Conservation (phyloP, 1,140 invertebrate species). For the Drosophila pallidifrons region DNA sequence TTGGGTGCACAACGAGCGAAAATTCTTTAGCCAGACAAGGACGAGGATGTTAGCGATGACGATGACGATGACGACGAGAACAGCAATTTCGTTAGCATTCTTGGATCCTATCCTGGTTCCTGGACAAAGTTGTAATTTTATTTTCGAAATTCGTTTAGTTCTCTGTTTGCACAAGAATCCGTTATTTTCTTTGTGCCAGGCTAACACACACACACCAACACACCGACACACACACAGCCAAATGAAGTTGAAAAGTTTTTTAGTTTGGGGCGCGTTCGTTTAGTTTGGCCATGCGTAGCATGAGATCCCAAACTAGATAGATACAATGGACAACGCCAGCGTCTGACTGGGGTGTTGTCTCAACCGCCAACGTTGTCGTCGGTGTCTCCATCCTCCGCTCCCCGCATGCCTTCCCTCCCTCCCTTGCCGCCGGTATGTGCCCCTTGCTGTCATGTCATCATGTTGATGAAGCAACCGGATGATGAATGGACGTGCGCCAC, state of each 20-base stretch:
- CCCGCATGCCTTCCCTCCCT: neutral
- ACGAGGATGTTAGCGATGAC: neutral
- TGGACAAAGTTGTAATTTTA: slow-evolving; percentile 81
- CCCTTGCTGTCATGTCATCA: slow-evolving; percentile 75
- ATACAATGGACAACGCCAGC: slow-evolving; percentile 15
- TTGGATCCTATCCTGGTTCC: slow-evolving; percentile 40
- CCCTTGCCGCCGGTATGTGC: neutral
- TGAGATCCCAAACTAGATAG: slow-evolving; percentile 33
- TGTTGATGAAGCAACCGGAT: slow-evolving; percentile 83
- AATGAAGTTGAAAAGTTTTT: slow-evolving; percentile 79
- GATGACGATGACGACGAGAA: neutral
- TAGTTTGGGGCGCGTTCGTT: slow-evolving; percentile 61
- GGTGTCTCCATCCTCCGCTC: no score
- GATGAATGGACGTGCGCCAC: slow-evolving; percentile 83
- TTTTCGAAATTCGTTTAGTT: slow-evolving; percentile 83
- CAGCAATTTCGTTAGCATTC: slow-evolving; percentile 71
- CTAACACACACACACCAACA: slow-evolving; percentile 7
- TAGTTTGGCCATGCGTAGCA: slow-evolving; percentile 69
- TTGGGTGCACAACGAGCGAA: slow-evolving; percentile 53
- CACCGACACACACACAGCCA: slow-evolving; percentile 18
- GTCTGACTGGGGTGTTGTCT: slow-evolving; percentile 45
- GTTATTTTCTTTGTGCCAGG: slow-evolving; percentile 74
- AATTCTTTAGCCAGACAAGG: slow-evolving; percentile 33
- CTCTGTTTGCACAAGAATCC: slow-evolving; percentile 80
- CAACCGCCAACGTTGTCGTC: slow-evolving; percentile 50